Evolutionary conservation across 2,797 vertebrate species (phyloP), one percentile per base, ranked within the genome.

Genomic region (Danio aesculapii): DNA sequence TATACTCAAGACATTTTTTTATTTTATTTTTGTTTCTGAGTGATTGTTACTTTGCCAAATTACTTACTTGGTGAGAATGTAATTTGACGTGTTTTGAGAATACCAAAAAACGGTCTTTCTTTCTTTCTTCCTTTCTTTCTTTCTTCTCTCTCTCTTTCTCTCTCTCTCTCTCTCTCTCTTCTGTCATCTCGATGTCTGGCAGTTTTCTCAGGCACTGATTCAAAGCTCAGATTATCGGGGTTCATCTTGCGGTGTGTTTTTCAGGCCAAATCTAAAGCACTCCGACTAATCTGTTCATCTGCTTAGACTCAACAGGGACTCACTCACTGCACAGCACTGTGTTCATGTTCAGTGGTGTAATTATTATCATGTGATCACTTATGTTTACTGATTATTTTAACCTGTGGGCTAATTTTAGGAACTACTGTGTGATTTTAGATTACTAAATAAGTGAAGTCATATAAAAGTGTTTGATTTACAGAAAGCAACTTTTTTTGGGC

Each of bases 201-300:
- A 14, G 68, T 21, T n/a, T 39, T 53, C 41, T 43, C 53, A 79
- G 69, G 62, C 76, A 78, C 62, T 46, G 76, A 83, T 79, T 84
- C 72, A 59, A 64, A 75, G 72, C 55, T 75, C 64, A 79, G 82
- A 84, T 84, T 80, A 83, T 68, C 14, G 10, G 41, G 57, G 59
- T 84, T 77, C 59, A 77, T 76, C 77, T 71, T 5, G 2, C 11
- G 47, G 50, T 39, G 64, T 58, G 52, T 75, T 63, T 62, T 30
- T 30, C 49, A 50, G 44, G 58, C 64, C 77, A 80, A 57, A 63
- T 75, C 78, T 66, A 59, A 81, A 77, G 68, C 69, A 81, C 74
- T 70, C 21, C 1, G 43, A 68, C 66, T 84, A 81, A 84, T 81
- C 74, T 78, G 62, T 63, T 73, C 75, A 80, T 83, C 77, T 83